phyloP scores from a whole-genome alignment of 2,888 invertebrate genomes.

The Coelopa pilipes region DNA sequence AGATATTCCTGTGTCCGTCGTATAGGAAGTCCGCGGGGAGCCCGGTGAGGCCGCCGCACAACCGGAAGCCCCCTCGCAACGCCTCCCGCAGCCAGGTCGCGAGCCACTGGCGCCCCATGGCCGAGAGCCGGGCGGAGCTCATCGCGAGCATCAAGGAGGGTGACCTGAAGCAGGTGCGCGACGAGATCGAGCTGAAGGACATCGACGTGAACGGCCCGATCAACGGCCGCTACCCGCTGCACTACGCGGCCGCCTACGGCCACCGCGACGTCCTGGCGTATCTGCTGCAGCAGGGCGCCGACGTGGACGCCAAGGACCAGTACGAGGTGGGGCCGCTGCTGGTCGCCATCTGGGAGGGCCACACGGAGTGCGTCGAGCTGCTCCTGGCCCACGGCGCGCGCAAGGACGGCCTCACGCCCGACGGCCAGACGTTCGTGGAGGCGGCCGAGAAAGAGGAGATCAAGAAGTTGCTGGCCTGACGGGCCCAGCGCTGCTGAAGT shows the following conservation, averaged over 20 bases:
- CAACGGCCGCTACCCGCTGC: slow-evolving; percentile 88
- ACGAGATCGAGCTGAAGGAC: slow-evolving; percentile 68
- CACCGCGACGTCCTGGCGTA: slow-evolving; percentile 89
- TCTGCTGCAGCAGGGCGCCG: slow-evolving; percentile 87
- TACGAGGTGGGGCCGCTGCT: slow-evolving; percentile 94
- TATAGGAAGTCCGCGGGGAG: neutral
- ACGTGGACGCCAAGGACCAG: slow-evolving; percentile 94
- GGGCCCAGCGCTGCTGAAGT: no score
- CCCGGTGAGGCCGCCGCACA: neutral
- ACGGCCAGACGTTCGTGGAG: slow-evolving; percentile 86
- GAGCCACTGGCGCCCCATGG: neutral
- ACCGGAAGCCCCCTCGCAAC: neutral
- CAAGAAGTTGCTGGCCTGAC: slow-evolving; percentile 73
- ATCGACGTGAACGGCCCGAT: slow-evolving; percentile 88
- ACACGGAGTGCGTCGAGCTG: slow-evolving; percentile 88
- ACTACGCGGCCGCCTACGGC: slow-evolving; percentile 97
- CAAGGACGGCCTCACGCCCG: slow-evolving; percentile 85
- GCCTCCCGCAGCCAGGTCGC: no score
- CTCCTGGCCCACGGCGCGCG: slow-evolving; percentile 86
- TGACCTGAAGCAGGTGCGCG: slow-evolving; percentile 9
- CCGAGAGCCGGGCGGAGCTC: neutral
- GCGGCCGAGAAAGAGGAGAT: slow-evolving; percentile 94
- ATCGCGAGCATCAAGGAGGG: neutral
- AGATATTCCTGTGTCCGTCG: neutral
- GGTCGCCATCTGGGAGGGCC: slow-evolving; percentile 97